These are phyloP conservation scores for Cryptophagus acutangulus DNA, from an alignment of 2,888 invertebrate genomes.

Conservation along the genomic window DNA sequence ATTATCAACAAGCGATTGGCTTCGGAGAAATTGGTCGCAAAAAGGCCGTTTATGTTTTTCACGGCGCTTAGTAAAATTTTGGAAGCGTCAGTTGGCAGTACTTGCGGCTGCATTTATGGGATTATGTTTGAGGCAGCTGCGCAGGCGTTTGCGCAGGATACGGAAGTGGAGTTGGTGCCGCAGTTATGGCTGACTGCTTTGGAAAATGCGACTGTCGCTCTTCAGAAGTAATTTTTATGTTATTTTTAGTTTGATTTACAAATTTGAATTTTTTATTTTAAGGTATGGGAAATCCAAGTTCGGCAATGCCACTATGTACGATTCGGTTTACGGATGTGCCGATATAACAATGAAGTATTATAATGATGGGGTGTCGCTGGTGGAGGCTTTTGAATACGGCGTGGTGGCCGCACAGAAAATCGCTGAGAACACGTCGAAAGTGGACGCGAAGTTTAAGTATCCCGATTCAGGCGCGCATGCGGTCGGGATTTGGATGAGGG, in stretches of 20 bases:
- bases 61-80: conserved; percentile 53
- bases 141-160: conserved; percentile 46
- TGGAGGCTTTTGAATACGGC: conserved; percentile 42
- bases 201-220: conserved; percentile 49
- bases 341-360: conserved; percentile 30
- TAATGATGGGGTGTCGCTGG: conserved; percentile 23
- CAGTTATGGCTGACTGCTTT: conserved; percentile 50
- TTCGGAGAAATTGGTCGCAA: conserved; percentile 29
- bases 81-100: conserved; percentile 71
- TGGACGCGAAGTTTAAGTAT: conserved; percentile 30
- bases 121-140: conserved; percentile 66
- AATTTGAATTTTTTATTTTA: too few species aligned
- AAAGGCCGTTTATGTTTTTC: conserved; percentile 40
- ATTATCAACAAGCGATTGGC: conserved; percentile 35
- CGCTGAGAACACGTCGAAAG: conserved; percentile 31
- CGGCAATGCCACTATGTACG: conserved; percentile 64
- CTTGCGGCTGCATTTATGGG: conserved; percentile 75
- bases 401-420: conserved; percentile 45
- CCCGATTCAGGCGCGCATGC: conserved; percentile 60
- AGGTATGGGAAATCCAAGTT: conserved; percentile 59
- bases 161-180: conserved; percentile 27
- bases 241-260: conserved; percentile 7
- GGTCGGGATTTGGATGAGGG: conserved; percentile 56
- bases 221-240: conserved; percentile 43
- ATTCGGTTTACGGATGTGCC: conserved; percentile 39